Evolutionary conservation across 1,140 invertebrate genomes (phyloP), one percentile per base, ranked within the genome.

Genomic region (Muscidifurax raptorellus): DNA sequence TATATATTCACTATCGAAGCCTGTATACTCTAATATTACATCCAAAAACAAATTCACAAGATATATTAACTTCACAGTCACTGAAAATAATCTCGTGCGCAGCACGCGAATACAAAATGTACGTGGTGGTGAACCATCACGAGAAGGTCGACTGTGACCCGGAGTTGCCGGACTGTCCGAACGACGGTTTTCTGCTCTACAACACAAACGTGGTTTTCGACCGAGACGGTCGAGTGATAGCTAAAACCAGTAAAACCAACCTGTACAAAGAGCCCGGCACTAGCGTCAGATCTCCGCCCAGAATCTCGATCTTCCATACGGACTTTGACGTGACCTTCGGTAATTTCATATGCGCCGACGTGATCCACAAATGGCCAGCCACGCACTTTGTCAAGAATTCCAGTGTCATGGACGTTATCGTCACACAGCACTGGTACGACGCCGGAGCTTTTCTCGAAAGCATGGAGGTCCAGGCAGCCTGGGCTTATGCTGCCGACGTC

Each of bases 271-370:
- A 95, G 89, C 32, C 85, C 0, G 90, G 90, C 6, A 91, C 95
- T 15, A 94, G 94, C 71, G 91, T 88, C 25, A 95, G 95, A 27
- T 80, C 88, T 12, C 85, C 90, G 84, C 90, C 94, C 13, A 15
- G 27, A 22, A 0, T 30, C 5, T 91, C 93, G 0, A 94, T 91
- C 5, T 98, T 98, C 85, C 91, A 92, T 7, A 98, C 97, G 0
- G 96, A 97, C 90, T 98, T 98, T 88, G 95, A 95, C 7, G 96
- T 97, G 0, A 95, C 93, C 22, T 98, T 98, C 89, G 97, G 97
- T 1, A 91, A 95, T 1, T 93, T 97, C 30, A 96, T 95, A 80
- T 96, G 96, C 86, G 96, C 96, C 87, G 97, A 98, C 89, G 93
- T 97, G 27, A 86, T 97, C 1, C 96, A 95, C 88, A 87, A 94